Evolutionary conservation across 2,797 vertebrate species (phyloP), one percentile per base, ranked within the genome.

Genomic region (Typhlichthys eigenmanni): DNA sequence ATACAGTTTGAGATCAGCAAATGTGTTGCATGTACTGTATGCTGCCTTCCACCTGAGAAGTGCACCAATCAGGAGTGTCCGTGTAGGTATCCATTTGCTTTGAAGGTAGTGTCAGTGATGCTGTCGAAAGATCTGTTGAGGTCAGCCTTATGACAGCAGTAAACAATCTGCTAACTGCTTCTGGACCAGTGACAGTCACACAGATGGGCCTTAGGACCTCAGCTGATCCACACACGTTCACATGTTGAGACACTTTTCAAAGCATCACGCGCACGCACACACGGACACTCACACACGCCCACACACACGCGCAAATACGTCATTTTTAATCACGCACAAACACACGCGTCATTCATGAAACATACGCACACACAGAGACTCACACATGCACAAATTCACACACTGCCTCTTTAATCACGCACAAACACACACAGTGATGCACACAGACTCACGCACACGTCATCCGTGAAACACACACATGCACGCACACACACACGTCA

Each of bases 221-320:
- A 74, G 65, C 78, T 71, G 64, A 66, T 47, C 17, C 52, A 24
- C 52, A 29, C 52, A 19, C 51, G 9, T 12, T 2, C 16, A 53
- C 51, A 9, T 16, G 49, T 38, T 5, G 5, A 4, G 24, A 24
- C 34, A 38, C 34, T 8, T 38, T 38, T 38, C 34, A 38, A 38
- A 38, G 34, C 7, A 19, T 17, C 12, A 11, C 13, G 2, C 14
- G 38, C 51, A 46, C 24, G 29, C 50, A 52, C 19, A 24, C 43
- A 24, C 2, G 24, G 24, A 50, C 24, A 16, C 58, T 24, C 24
- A 24, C 24, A 24, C 24, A 48, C 32, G 14, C 1, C 53, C 47
- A 48, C 54, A 74, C 59, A 74, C 65, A 67, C 68, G 56, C 8
- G 34, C 34, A 38, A 5, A 38, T 24, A 24, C 24, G 0, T 19